Conservation (phyloP, 2,888 invertebrate genomes). For the Eupithecia subfuscata region DNA sequence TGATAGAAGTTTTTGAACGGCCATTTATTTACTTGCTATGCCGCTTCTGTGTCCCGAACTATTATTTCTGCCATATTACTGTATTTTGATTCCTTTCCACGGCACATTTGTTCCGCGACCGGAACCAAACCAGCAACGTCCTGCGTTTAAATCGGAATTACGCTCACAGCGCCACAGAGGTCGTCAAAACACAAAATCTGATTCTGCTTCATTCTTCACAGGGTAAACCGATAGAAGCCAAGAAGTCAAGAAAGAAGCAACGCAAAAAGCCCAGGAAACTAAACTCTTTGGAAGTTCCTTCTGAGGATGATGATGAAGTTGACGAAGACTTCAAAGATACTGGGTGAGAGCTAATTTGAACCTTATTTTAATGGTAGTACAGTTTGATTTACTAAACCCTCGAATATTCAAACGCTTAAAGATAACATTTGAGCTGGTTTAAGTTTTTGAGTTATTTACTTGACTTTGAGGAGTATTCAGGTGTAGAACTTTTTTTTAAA, state of each 20-base stretch:
- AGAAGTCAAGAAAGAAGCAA: slow-evolving; percentile 65
- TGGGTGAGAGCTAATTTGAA: slow-evolving; percentile 71
- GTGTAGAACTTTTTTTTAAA: no score
- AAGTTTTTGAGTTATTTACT: no score
- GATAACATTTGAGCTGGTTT: neutral
- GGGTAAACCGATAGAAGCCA: slow-evolving; percentile 70
- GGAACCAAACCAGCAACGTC: no score
- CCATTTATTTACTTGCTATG: no score
- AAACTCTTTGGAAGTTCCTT: slow-evolving; percentile 91
- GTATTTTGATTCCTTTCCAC: no score
- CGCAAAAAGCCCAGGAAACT: slow-evolving; percentile 89
- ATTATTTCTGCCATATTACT: no score
- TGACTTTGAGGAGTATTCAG: no score
- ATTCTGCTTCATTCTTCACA: slow-evolving; percentile 37
- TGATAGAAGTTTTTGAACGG: no score
- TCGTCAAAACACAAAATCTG: neutral
- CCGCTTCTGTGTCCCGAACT: no score
- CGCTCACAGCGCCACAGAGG: neutral
- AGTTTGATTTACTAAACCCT: neutral
- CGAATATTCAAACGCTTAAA: neutral
- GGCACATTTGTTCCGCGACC: no score
- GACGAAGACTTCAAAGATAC: slow-evolving; percentile 97
- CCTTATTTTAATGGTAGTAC: neutral
- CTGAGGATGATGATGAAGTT: slow-evolving; percentile 92
- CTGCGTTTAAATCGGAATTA: neutral